Conservation (phyloP, 2,888 invertebrate species). For the Stenodema calcarata region DNA sequence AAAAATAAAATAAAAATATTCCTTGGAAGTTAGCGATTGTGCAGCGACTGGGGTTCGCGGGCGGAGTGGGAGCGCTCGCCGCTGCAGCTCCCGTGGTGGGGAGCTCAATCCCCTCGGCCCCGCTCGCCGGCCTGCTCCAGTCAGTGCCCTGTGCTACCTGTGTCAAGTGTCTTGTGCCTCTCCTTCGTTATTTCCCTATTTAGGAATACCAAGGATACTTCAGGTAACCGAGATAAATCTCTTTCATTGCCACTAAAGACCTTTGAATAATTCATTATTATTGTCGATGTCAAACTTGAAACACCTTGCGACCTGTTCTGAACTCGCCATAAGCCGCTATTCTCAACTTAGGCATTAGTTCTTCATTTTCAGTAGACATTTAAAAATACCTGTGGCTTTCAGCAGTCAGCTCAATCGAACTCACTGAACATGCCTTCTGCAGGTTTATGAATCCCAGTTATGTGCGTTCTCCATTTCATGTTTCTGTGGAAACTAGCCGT, state of each 20-base stretch:
- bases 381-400: too few species aligned
- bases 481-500: too few species aligned
- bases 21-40: neutral
- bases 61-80: slow-evolving; percentile 1
- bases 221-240: neutral
- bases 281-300: too few species aligned
- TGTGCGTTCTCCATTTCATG: too few species aligned
- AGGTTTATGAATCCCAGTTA: too few species aligned
- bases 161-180: slow-evolving; percentile 18
- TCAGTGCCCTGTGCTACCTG: slow-evolving; percentile 30
- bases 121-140: slow-evolving; percentile 18
- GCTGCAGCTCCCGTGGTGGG: neutral
- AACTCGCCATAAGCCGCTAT: neutral
- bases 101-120: neutral
- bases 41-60: neutral
- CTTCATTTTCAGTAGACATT: too few species aligned
- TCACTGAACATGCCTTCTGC: too few species aligned
- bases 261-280: neutral
- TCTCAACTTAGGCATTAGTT: too few species aligned
- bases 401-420: too few species aligned
- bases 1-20: neutral
- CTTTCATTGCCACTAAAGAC: neutral
- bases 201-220: slow-evolving; percentile 12
- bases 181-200: neutral
- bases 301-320: neutral